Evolutionary conservation across 2,888 invertebrate genomes (phyloP).

Genomic region (Heliconius erato): DNA sequence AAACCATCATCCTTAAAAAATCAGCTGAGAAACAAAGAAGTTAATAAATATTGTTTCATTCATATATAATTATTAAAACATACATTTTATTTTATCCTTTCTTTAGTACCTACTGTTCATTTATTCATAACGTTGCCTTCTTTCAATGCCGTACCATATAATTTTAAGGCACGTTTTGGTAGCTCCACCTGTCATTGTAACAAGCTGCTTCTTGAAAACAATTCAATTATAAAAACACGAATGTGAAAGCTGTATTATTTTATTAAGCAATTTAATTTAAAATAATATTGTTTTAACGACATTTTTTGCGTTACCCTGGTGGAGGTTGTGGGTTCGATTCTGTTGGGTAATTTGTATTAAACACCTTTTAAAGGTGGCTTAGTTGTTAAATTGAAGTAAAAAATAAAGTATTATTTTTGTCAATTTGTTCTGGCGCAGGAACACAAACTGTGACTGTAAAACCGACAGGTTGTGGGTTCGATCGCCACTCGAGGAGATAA

Average conservation of each 20-base stretch:
- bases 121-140: neutral
- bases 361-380: neutral
- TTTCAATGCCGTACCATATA: neutral
- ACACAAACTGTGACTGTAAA: too few species aligned
- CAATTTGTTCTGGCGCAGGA: neutral
- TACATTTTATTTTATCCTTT: neutral
- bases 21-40: too few species aligned
- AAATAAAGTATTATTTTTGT: neutral
- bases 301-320: neutral
- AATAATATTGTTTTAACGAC: neutral
- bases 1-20: too few species aligned
- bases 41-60: too few species aligned
- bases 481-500: too few species aligned
- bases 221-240: neutral
- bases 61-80: neutral
- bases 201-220: neutral
- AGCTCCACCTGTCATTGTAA: neutral
- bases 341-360: neutral
- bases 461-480: too few species aligned
- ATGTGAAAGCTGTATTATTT: neutral
- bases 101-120: neutral
- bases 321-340: neutral
- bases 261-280: neutral
- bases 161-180: neutral
- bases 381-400: neutral